Conservation (phyloP, 30 jellyfish, hydroid and myxozoan species). For the Euphysa ruthae region DNA sequence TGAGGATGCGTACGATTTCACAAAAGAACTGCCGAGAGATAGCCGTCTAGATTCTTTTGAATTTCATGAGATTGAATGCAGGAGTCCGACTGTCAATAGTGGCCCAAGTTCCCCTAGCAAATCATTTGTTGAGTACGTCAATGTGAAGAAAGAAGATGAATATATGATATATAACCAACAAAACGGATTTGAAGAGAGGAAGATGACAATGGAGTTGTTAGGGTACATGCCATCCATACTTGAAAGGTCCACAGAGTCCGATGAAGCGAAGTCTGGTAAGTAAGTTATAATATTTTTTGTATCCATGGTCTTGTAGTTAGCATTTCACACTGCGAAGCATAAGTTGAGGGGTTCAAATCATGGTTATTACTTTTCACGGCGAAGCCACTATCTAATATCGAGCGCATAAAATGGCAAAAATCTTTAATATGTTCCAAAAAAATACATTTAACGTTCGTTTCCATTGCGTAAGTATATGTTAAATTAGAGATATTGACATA, state of each 20-base stretch:
- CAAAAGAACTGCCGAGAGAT: neutral
- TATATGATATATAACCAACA: neutral
- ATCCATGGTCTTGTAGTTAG: no score
- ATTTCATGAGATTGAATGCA: slow-evolving; percentile 14
- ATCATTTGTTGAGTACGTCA: neutral
- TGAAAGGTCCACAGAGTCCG: slow-evolving; percentile 13
- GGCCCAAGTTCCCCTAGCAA: neutral
- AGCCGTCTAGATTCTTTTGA: slow-evolving; percentile 21
- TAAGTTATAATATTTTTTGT: no score
- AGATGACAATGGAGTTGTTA: slow-evolving; percentile 15
- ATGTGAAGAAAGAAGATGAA: neutral
- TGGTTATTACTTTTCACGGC: no score
- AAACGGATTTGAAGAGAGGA: neutral
- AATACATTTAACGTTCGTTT: no score
- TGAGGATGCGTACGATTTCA: neutral
- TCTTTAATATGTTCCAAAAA: no score
- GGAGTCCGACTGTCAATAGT: neutral
- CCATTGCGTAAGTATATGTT: no score
- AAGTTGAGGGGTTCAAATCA: no score
- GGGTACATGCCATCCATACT: slow-evolving; percentile 21
- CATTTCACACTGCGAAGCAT: no score
- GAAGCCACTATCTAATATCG: no score
- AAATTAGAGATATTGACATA: no score
- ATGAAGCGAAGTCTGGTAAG: no score
- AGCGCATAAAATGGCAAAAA: no score